These are phyloP conservation scores for Lordiphosa andalusiaca DNA, from an alignment of 2,888 invertebrate species.

Conservation along the genomic window DNA sequence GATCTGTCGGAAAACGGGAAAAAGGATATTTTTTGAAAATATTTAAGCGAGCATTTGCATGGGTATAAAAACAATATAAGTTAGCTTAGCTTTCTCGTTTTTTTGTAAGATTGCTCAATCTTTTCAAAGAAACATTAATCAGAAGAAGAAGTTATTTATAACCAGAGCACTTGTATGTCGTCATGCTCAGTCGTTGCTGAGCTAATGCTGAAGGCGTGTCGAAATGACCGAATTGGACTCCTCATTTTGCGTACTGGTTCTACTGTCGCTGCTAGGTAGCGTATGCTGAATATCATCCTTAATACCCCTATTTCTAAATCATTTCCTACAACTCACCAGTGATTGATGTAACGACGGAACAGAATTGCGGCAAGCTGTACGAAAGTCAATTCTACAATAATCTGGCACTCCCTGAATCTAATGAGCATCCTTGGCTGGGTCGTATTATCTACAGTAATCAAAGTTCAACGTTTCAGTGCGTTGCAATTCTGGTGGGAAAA, in stretches of 20 bases:
- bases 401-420: constrained; percentile 1
- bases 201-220: no score
- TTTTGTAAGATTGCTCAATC: no score
- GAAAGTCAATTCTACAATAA: constrained; percentile 17
- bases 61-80: no score
- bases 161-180: no score
- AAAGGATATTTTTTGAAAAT: no score
- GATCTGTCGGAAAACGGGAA: no score
- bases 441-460: constrained; percentile 1
- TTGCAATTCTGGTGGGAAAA: constrained; percentile 6
- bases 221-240: neutral
- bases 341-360: neutral
- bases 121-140: no score
- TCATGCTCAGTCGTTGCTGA: neutral
- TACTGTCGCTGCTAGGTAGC: neutral
- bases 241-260: neutral
- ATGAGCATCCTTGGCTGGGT: constrained; percentile 23
- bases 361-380: constrained; percentile 9
- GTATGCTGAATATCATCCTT: neutral
- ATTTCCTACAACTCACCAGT: neutral
- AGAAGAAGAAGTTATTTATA: no score
- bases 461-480: neutral
- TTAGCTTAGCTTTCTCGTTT: no score
- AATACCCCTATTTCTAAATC: neutral
- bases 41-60: no score